A percentile compares a stretch with the other conserved stretches of the same genome.
Conservation (phyloP, 2,113 vertebrate genomes). For the Perca schrenkii region DNA sequence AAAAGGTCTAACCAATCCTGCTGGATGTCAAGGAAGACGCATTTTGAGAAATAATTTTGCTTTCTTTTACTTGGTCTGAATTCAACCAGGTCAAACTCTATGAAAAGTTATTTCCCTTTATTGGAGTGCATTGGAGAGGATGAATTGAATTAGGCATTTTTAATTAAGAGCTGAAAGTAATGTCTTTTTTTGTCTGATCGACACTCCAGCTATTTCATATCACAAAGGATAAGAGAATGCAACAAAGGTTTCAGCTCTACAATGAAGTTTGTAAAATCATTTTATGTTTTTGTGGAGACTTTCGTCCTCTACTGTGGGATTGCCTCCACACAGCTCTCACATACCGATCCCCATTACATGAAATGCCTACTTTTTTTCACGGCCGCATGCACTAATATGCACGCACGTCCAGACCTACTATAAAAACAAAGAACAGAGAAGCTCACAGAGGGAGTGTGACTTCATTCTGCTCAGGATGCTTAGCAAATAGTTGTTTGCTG, state of each 20-base stretch:
- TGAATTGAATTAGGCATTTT: background rate
- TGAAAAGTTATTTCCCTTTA: conserved; percentile 1
- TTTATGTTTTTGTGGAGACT: background rate
- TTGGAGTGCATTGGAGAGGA: background rate
- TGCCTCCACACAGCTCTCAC: too few species aligned
- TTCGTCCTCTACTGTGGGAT: background rate
- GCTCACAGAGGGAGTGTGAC: too few species aligned
- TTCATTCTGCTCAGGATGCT: too few species aligned
- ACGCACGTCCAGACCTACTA: too few species aligned
- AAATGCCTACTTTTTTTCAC: too few species aligned
- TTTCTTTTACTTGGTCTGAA: conserved; percentile 30
- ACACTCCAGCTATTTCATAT: background rate
- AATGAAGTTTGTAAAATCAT: background rate
- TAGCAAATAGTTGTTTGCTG: too few species aligned
- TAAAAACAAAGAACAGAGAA: too few species aligned
- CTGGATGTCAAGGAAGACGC: conserved; percentile 61
- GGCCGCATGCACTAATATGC: too few species aligned
- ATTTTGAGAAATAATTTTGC: conserved; percentile 20
- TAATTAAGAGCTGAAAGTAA: too few species aligned
- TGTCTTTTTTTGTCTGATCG: background rate
- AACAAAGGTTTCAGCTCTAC: background rate
- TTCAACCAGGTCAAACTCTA: background rate
- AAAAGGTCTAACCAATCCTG: conserved; percentile 58
- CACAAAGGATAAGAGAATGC: background rate
- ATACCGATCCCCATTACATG: too few species aligned